These are phyloP conservation scores for Conops quadrifasciatus DNA, from an alignment of 2,888 invertebrate species.

Conservation along the genomic window DNA sequence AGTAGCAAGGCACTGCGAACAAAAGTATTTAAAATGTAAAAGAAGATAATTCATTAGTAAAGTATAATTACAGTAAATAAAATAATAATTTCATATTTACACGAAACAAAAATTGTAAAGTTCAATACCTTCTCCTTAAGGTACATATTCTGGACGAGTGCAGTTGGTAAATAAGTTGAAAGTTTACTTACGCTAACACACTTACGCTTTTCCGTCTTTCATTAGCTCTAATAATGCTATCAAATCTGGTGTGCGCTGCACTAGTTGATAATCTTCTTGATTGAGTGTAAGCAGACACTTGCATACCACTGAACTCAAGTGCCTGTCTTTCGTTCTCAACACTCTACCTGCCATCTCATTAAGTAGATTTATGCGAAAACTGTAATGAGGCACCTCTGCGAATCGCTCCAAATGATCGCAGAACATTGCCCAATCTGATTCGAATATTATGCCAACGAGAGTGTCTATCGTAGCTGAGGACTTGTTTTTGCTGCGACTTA, in stretches of 20 bases:
- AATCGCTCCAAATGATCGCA: constrained; percentile 45
- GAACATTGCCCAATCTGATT: constrained; percentile 49
- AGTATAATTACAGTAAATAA: constrained; percentile 26
- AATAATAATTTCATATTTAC: constrained; percentile 16
- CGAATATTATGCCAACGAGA: constrained; percentile 48
- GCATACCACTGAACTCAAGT: constrained; percentile 41
- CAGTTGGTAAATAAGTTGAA: not conserved
- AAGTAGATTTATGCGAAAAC: constrained; percentile 44
- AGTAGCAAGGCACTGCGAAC: not conserved
- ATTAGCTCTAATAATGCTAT: constrained; percentile 41
- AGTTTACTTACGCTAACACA: too few species aligned
- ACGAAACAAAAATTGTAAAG: constrained; percentile 10
- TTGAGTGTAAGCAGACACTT: constrained; percentile 44
- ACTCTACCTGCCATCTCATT: constrained; percentile 44
- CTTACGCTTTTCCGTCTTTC: constrained; percentile 32
- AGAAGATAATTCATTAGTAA: constrained; percentile 10
- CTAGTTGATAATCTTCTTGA: constrained; percentile 34
- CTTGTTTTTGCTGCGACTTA: constrained; percentile 39
- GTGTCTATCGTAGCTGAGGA: constrained; percentile 42
- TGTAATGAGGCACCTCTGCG: constrained; percentile 41
- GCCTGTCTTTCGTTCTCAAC: constrained; percentile 39
- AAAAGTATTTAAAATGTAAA: constrained; percentile 11
- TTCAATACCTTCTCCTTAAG: constrained; percentile 21
- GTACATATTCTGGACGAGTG: constrained; percentile 3
- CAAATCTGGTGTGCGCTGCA: constrained; percentile 37